phyloP scores from a whole-genome alignment of 2,888 invertebrate genomes.

The Empis stercorea region DNA sequence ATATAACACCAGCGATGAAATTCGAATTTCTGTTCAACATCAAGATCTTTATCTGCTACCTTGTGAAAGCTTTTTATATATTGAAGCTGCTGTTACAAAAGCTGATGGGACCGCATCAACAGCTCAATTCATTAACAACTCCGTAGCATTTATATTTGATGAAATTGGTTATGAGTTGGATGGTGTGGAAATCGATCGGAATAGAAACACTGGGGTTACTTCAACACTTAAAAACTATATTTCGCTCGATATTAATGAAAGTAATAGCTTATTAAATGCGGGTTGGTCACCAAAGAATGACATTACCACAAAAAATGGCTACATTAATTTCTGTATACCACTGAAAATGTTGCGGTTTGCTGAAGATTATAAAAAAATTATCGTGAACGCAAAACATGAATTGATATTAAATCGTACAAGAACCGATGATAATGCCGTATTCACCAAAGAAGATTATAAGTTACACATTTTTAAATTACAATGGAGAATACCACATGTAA shows the following conservation, averaged over 20 bases:
- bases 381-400: constrained; percentile 3
- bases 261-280: too few relatives aligned
- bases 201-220: constrained; percentile 21
- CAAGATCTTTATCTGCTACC: constrained; percentile 20
- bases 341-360: background rate
- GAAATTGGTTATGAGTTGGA: constrained; percentile 23
- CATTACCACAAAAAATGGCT: background rate
- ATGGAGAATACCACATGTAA: constrained; percentile 15
- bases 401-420: constrained; percentile 8
- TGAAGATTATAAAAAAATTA: constrained; percentile 2
- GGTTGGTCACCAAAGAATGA: constrained; percentile 14
- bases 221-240: constrained; percentile 24
- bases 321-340: background rate
- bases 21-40: constrained; percentile 22
- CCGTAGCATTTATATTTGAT: constrained; percentile 19
- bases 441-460: constrained; percentile 7
- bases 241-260: constrained; percentile 18
- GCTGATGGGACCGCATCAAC: constrained; percentile 9
- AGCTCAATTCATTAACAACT: constrained; percentile 16
- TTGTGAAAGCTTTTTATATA: constrained; percentile 17
- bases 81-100: constrained; percentile 14
- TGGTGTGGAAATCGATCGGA: constrained; percentile 21
- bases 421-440: constrained; percentile 17
- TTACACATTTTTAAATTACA: constrained; percentile 15
- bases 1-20: constrained; percentile 21